phyloP scores from a whole-genome alignment of 2,888 invertebrate genomes.

The Nemapogon koenigi region DNA sequence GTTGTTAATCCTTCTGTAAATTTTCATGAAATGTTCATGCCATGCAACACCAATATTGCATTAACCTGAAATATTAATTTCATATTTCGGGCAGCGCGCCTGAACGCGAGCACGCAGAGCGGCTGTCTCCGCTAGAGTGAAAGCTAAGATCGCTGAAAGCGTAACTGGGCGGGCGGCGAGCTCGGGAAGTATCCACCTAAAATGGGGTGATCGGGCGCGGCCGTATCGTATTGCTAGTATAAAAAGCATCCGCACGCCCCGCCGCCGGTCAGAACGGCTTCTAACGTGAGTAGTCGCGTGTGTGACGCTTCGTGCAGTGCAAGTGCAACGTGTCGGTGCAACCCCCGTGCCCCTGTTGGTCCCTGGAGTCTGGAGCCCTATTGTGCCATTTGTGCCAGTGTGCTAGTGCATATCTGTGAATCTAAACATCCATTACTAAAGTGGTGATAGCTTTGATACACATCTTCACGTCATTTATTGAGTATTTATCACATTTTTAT shows the following conservation, averaged over 20 bases:
- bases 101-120: constrained; percentile 22
- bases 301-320: constrained; percentile 35
- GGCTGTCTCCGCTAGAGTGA: constrained; percentile 41
- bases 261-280: constrained; percentile 94
- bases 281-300: constrained; percentile 85
- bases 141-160: constrained; percentile 59
- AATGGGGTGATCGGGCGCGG: constrained; percentile 58
- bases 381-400: constrained; percentile 30
- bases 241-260: constrained; percentile 74
- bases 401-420: constrained; percentile 1
- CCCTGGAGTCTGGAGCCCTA: constrained; percentile 20
- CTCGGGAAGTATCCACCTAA: constrained; percentile 56
- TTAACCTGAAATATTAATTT: not conserved
- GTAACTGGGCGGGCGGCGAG: constrained; percentile 32
- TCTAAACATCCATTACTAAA: too few species aligned
- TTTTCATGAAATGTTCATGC: too few species aligned
- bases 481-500: too few species aligned
- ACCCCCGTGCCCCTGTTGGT: constrained; percentile 19
- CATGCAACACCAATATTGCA: too few species aligned
- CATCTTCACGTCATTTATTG: too few species aligned
- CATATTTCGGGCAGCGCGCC: constrained; percentile 15
- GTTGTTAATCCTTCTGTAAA: too few species aligned
- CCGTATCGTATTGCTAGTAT: constrained; percentile 84
- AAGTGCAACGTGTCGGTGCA: constrained; percentile 32
- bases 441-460: too few species aligned